Conservation (phyloP, 1,140 invertebrate species). For the Dendroctonus ponderosae region DNA sequence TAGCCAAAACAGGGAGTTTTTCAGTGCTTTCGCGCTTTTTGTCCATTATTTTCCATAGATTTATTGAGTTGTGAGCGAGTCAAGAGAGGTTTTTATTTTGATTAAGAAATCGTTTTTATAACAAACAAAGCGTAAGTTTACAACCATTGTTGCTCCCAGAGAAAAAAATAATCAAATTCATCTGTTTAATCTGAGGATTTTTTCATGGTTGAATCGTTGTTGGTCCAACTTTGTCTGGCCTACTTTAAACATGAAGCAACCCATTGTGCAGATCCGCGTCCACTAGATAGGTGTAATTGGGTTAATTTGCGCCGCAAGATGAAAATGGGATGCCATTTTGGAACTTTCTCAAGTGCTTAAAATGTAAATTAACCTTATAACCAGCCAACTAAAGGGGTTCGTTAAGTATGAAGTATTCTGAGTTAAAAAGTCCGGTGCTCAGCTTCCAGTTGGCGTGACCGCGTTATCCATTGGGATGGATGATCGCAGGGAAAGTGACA, state of each 20-base stretch:
- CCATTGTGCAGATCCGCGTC: conserved; percentile 8
- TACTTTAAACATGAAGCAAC: conserved; percentile 11
- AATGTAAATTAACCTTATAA: conserved; percentile 11
- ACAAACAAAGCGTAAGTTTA: neutral
- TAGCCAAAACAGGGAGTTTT: too few relatives aligned
- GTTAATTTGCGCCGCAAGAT: conserved; percentile 9
- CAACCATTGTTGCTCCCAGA: neutral
- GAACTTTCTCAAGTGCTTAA: conserved; percentile 7
- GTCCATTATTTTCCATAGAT: too few relatives aligned
- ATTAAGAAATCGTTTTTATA: neutral
- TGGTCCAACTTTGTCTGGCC: neutral
- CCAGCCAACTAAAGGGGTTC: neutral
- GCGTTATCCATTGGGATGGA: too few relatives aligned
- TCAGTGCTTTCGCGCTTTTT: too few relatives aligned
- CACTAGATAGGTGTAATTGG: conserved; percentile 14
- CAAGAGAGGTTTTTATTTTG: neutral
- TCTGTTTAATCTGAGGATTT: too few relatives aligned
- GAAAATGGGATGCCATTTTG: conserved; percentile 1
- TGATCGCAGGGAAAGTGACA: too few relatives aligned
- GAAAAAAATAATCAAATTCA: neutral
- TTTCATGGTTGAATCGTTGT: too few relatives aligned
- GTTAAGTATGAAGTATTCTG: neutral
- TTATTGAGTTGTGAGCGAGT: too few relatives aligned
- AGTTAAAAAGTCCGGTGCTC: too few relatives aligned
- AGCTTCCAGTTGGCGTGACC: too few relatives aligned